These are phyloP conservation scores for Clarias magur DNA, from an alignment of 2,113 vertebrate genomes.

Conservation along the genomic window DNA sequence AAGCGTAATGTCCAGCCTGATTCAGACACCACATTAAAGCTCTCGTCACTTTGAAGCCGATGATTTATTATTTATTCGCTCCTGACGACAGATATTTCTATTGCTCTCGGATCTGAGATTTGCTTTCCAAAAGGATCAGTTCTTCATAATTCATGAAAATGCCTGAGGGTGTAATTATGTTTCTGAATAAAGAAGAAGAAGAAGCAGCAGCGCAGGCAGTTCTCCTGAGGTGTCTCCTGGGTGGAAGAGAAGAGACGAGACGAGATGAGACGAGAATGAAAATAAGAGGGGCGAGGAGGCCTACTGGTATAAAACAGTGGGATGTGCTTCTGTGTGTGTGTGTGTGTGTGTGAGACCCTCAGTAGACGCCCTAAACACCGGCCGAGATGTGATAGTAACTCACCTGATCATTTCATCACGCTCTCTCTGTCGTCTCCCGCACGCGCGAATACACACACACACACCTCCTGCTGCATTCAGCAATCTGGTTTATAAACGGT, in stretches of 20 bases:
- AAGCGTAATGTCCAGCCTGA: neutral
- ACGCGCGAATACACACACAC: neutral
- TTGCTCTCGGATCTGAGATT: neutral
- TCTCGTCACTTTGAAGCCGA: neutral
- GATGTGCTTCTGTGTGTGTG: too few species aligned
- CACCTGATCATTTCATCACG: neutral
- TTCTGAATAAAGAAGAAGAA: neutral
- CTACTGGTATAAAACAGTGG: neutral
- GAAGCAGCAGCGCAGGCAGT: neutral
- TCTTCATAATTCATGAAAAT: neutral
- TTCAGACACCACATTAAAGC: too few species aligned
- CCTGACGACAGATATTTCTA: neutral
- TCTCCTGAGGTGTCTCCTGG: neutral
- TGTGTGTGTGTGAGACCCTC: neutral
- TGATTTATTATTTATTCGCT: neutral
- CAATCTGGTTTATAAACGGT: too few species aligned
- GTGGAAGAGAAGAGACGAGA: neutral
- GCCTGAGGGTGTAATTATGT: neutral
- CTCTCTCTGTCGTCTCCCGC: neutral
- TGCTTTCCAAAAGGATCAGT: neutral
- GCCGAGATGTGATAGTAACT: neutral
- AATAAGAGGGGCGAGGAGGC: neutral
- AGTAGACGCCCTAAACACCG: neutral
- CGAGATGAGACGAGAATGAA: too few species aligned
- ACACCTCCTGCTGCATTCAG: neutral